phyloP scores from a whole-genome alignment of 1,140 invertebrate species.

The Samia ricini region DNA sequence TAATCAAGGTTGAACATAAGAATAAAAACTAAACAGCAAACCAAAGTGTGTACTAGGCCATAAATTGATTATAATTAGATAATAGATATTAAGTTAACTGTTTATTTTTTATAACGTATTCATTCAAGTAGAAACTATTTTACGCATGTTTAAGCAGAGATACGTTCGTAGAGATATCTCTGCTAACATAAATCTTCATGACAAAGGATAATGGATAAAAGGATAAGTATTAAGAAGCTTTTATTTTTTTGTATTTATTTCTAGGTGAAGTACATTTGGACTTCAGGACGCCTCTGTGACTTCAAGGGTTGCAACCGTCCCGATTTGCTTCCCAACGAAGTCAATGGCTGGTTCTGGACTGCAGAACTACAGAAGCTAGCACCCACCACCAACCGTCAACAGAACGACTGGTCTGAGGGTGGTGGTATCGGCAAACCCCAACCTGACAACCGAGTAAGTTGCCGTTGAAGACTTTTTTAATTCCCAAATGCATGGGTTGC shows the following conservation, averaged over 20 bases:
- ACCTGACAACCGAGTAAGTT: conserved; percentile 84
- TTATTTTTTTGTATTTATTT: conserved; percentile 12
- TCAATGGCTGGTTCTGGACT: conserved; percentile 94
- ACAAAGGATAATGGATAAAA: too few species aligned
- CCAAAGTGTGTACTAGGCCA: too few species aligned
- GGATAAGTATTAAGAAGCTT: background rate
- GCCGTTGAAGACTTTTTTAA: background rate
- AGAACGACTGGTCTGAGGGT: conserved; percentile 90
- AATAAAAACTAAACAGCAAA: too few species aligned
- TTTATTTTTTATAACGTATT: background rate
- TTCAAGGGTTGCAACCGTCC: conserved; percentile 90
- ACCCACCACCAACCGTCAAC: conserved; percentile 84
- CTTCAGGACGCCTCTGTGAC: conserved; percentile 90
- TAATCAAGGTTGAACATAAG: too few species aligned
- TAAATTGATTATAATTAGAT: too few species aligned
- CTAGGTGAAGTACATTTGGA: conserved; percentile 90
- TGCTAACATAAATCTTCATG: too few species aligned
- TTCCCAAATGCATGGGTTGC: too few species aligned
- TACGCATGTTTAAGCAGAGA: background rate
- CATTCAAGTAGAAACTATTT: background rate
- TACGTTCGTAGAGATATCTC: background rate
- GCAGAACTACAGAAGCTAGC: conserved; percentile 88
- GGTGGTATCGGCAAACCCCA: conserved; percentile 89
- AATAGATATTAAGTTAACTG: too few species aligned
- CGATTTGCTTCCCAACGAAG: conserved; percentile 85